Evolutionary conservation across 2,888 invertebrate genomes (phyloP).

Genomic region (Epinotia ramella): DNA sequence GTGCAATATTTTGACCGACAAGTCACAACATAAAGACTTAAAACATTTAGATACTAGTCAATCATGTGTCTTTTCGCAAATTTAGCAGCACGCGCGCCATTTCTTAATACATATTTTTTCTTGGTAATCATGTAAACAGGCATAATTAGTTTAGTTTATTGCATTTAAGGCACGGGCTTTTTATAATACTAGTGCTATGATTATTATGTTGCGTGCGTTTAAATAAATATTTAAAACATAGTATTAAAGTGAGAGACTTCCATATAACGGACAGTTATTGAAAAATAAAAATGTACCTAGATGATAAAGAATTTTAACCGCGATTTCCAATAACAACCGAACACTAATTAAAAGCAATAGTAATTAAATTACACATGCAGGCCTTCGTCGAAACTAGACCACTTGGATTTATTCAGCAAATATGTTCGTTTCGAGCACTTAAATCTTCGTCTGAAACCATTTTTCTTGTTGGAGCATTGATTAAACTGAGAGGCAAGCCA

Average conservation of each 20-base stretch:
- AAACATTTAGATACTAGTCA: too few species aligned
- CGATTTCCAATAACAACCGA: slow-evolving; percentile 32
- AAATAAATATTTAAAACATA: background rate
- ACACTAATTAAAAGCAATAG: slow-evolving; percentile 33
- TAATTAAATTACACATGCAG: slow-evolving; percentile 29
- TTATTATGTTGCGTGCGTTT: background rate
- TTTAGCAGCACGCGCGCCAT: slow-evolving; percentile 16
- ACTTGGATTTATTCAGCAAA: slow-evolving; percentile 22
- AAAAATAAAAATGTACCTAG: slow-evolving; percentile 8
- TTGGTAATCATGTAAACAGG: slow-evolving; percentile 22
- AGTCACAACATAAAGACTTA: too few species aligned
- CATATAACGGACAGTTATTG: background rate
- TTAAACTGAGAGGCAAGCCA: slow-evolving; percentile 46
- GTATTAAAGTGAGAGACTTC: background rate
- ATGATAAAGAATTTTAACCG: slow-evolving; percentile 27
- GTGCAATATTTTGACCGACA: background rate
- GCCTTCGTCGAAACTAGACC: slow-evolving; percentile 25
- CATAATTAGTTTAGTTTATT: slow-evolving; percentile 1
- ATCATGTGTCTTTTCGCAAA: slow-evolving; percentile 17
- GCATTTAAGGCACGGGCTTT: background rate
- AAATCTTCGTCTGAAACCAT: slow-evolving; percentile 33
- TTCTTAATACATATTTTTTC: slow-evolving; percentile 17
- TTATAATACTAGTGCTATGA: background rate
- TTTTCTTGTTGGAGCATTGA: slow-evolving; percentile 40
- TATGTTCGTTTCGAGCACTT: slow-evolving; percentile 27